Evolutionary conservation across 2,113 vertebrate species (phyloP), one percentile per base, ranked within the genome.

Genomic region (Burhinus oedicnemus): DNA sequence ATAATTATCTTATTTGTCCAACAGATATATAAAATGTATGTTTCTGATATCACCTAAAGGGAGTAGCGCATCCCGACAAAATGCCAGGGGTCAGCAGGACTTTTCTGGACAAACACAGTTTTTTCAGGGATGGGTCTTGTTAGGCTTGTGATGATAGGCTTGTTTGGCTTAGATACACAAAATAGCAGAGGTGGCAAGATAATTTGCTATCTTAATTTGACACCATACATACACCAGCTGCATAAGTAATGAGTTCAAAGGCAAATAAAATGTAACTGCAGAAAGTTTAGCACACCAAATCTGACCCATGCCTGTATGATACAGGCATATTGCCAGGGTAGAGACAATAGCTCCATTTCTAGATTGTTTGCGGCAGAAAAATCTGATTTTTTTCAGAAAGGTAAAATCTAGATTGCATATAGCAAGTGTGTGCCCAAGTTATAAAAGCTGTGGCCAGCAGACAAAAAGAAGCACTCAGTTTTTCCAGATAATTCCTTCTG

Each of bases 271-370:
- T 21, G 11, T 49, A 92, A 61, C 9, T 57, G 34, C 45, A 62
- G 20, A 44, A 62, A 32, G 1, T 29, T 64, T 25, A 84, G 15
- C 42, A 40, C 17, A 36, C 10, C 20, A 57, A 30, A 84, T 77
- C 32, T 62, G 62, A 62, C 8, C 19, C 1, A 1, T 15, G 4
- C 34, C 18, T 60, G 1, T 44, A 13, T 19, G 34, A 47, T 57
- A 34, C 7, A 60, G 18, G 2, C 0, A 0, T 49, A 38, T 17
- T 21, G 20, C 12, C 5, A 9, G 1, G 7, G 13, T 40, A 83
- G 29, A 51, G 16, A 57, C 44, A 83, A 34, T 49, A 75, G 10
- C 18, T 83, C 57, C 10, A 11, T 78, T 95, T 71, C 75, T 34
- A 26, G 23, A 44, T 29, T 92, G 9, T 29, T 69, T 65, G 58